Percentiles rank a stretch among this genome's conserved stretches.
These are phyloP conservation scores for Aldabrachelys gigantea DNA, from an alignment of 2,113 vertebrate genomes.

Conservation along the genomic window DNA sequence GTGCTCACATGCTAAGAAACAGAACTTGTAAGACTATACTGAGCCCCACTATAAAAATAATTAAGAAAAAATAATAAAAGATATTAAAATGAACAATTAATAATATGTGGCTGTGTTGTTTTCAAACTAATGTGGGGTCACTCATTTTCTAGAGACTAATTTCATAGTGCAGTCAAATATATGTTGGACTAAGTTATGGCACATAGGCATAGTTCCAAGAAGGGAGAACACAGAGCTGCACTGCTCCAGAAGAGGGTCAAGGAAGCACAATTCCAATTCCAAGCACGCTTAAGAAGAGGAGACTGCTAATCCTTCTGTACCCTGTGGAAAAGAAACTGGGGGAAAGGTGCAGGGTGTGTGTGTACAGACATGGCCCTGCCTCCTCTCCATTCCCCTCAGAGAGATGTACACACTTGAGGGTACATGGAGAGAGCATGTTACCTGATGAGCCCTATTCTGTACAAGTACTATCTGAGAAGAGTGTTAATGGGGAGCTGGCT, in stretches of 20 bases:
- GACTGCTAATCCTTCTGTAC: too few relatives aligned
- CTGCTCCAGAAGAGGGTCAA: too few relatives aligned
- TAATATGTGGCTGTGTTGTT: not conserved
- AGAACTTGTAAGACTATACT: not conserved
- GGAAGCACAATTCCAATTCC: too few relatives aligned
- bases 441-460: not conserved
- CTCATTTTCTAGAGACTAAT: not conserved
- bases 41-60: not conserved
- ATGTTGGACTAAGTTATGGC: not conserved
- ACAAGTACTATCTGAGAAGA: not conserved
- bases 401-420: accelerated
- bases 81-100: not conserved
- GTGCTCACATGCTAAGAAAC: not conserved
- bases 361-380: not conserved
- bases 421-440: not conserved
- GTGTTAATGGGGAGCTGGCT: too few relatives aligned
- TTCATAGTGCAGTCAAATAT: not conserved
- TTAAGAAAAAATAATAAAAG: not conserved
- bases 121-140: not conserved
- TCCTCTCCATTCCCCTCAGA: not conserved
- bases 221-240: accelerated
- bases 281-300: too few relatives aligned
- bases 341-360: too few relatives aligned
- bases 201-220: not conserved
- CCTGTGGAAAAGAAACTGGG: too few relatives aligned